Evolutionary conservation across 2,113 vertebrate species (phyloP), one percentile per base, ranked within the genome.

Genomic region (Miniopterus natalensis): DNA sequence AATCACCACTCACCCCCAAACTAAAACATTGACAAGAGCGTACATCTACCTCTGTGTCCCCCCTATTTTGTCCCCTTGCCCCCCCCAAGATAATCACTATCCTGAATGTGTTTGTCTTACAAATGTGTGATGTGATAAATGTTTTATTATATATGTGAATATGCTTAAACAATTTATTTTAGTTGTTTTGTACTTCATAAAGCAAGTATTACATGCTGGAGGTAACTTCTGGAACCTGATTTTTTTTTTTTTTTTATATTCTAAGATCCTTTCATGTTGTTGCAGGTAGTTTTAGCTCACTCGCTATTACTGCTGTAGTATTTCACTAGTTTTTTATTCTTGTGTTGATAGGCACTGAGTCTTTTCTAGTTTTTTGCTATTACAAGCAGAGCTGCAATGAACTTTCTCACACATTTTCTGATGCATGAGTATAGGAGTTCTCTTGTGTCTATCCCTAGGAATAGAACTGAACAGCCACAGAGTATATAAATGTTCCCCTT

Each of bases 111-210:
- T 77, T 84, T 57, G 40, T 61, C 23, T 70, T 80, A 45, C 1
- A 29, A 68, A 18, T 40, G 29, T 88, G 40, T 18, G n/a, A 45
- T 12, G 0, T 40, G 51, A 53, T 71, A 66, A 83, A 68, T 84
- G 17, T 80, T 57, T 90, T 92, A 18, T 65, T 93, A 40, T 75
- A 66, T 40, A 74, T 68, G 17, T 79, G 9, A 78, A 42, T 68
- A 59, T 23, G 27, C 23, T 51, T 70, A 53, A 90, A 57, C 36
- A 55, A 42, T 88, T 84, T 93, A 59, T 89, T 42, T 90, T 55
- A 53, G 10, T 77, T 77, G 21, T 59, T 87, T 94, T 66, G 68
- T n/a, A 84, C 57, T 93, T 85, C 21, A 80, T 90, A 80, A 96
- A 89, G 49, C 3, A 66, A 66, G 18, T 77, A 79, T 68, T 25